These are phyloP conservation scores for Portevinia maculata DNA, from an alignment of 2,888 invertebrate species.

Conservation along the genomic window DNA sequence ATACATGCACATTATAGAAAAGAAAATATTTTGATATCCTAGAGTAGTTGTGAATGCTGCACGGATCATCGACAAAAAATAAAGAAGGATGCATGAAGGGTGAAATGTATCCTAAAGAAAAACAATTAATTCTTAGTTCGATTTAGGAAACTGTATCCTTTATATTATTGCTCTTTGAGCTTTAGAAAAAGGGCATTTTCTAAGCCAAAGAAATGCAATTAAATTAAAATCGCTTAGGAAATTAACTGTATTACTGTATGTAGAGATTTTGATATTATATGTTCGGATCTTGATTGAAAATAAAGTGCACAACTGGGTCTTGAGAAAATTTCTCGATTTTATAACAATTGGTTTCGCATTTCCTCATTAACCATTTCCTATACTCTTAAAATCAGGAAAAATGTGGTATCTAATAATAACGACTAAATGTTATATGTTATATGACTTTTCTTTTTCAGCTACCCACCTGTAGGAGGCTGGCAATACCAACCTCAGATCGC, in stretches of 20 bases:
- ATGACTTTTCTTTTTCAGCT: no score
- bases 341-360: no score
- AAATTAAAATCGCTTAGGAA: background rate
- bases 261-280: no score
- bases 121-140: slow-evolving; percentile 56
- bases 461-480: no score
- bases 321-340: no score
- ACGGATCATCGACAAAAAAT: background rate
- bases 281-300: no score
- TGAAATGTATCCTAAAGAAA: slow-evolving; percentile 35
- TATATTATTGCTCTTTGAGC: slow-evolving; percentile 15
- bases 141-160: slow-evolving; percentile 26
- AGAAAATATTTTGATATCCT: slow-evolving; percentile 67
- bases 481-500: no score
- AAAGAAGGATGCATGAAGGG: slow-evolving; percentile 30
- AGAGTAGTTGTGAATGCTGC: slow-evolving; percentile 38
- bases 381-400: no score
- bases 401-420: no score
- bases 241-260: background rate
- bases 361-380: no score
- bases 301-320: background rate
- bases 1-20: slow-evolving; percentile 14
- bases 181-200: slow-evolving; percentile 9
- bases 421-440: no score
- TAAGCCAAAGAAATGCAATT: background rate